Evolutionary conservation across 1,140 invertebrate species (phyloP).

Genomic region (Ruditapes philippinarum): DNA sequence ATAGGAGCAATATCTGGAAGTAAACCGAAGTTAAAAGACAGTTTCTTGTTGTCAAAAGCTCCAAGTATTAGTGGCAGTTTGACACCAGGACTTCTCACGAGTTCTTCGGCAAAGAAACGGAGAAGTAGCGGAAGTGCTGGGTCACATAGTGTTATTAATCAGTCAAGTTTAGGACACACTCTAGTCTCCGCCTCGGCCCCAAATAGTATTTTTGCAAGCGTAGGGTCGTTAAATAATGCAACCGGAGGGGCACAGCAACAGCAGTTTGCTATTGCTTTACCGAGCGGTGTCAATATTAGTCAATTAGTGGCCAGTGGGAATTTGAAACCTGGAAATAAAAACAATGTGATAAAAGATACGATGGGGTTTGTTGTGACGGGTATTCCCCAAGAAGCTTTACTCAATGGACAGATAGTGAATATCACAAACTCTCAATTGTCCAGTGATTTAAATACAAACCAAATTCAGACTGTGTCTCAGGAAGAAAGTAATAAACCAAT

Average conservation of each 20-base stretch:
- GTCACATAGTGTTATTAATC: slow-evolving; percentile 46
- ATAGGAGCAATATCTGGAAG: slow-evolving; percentile 39
- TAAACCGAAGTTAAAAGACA: slow-evolving; percentile 67
- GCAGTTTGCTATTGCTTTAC: slow-evolving; percentile 78
- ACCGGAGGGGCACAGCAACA: slow-evolving; percentile 15
- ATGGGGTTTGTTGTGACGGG: slow-evolving; percentile 81
- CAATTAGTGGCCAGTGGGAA: slow-evolving; percentile 69
- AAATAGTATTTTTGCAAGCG: slow-evolving; percentile 42
- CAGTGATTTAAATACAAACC: slow-evolving; percentile 23
- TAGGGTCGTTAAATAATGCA: slow-evolving; percentile 37
- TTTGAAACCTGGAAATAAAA: slow-evolving; percentile 71
- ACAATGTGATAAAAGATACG: slow-evolving; percentile 79
- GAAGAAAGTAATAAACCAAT: slow-evolving; percentile 67
- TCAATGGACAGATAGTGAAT: slow-evolving; percentile 82
- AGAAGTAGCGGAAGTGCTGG: slow-evolving; percentile 69
- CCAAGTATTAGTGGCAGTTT: not conserved
- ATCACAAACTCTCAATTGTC: slow-evolving; percentile 76
- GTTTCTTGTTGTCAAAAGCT: slow-evolving; percentile 45
- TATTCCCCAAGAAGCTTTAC: slow-evolving; percentile 76
- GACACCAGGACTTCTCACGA: slow-evolving; percentile 57
- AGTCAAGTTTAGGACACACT: slow-evolving; percentile 66
- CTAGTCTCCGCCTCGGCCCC: slow-evolving; percentile 69
- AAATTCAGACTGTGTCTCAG: slow-evolving; percentile 40
- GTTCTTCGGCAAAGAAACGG: slow-evolving; percentile 74
- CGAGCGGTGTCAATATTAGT: slow-evolving; percentile 81